Conservation (phyloP, 1,140 invertebrate genomes). For the Bombus consobrinus region DNA sequence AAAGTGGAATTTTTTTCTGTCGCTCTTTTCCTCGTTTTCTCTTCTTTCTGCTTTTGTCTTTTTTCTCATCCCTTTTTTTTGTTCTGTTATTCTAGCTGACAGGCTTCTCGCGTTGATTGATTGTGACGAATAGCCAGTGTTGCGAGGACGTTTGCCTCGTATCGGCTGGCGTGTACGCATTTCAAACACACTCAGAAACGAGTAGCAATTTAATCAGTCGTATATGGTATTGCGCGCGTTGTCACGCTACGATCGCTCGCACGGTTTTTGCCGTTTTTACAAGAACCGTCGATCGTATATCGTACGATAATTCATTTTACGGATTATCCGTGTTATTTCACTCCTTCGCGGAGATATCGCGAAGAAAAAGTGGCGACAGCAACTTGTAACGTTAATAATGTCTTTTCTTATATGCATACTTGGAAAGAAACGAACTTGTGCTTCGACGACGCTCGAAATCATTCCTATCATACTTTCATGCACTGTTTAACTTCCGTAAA, state of each 20-base stretch:
- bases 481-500: neutral
- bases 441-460: neutral
- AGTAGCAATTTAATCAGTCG: slow-evolving; percentile 65
- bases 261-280: slow-evolving; percentile 33
- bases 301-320: slow-evolving; percentile 34
- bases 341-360: slow-evolving; percentile 23
- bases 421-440: neutral
- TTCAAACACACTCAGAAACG: slow-evolving; percentile 46
- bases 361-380: too few relatives aligned
- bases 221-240: slow-evolving; percentile 13
- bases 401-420: too few relatives aligned
- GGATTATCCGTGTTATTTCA: neutral
- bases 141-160: slow-evolving; percentile 58
- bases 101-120: slow-evolving; percentile 62
- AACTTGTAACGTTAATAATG: neutral
- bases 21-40: neutral
- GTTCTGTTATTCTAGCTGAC: slow-evolving; percentile 25
- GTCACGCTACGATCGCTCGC: slow-evolving; percentile 38
- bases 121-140: slow-evolving; percentile 65
- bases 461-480: neutral
- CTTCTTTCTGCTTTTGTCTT: neutral
- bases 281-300: slow-evolving; percentile 27
- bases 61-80: neutral
- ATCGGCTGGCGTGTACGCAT: slow-evolving; percentile 53
- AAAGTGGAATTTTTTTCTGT: neutral